phyloP scores from a whole-genome alignment of 2,113 vertebrate genomes.

The Sminthopsis crassicaudata region DNA sequence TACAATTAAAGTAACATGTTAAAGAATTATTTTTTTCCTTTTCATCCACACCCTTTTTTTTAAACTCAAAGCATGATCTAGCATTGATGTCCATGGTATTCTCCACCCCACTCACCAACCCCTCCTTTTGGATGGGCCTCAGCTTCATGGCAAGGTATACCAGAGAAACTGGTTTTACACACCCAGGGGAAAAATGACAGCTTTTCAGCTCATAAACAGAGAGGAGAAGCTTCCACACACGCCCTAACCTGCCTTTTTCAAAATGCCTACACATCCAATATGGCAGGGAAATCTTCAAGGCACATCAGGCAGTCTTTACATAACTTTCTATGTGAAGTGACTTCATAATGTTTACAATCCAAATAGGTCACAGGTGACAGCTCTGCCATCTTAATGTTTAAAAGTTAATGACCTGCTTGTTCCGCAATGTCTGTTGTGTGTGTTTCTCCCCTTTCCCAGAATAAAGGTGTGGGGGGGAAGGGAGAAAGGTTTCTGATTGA shows the following conservation, averaged over 20 bases:
- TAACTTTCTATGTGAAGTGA: conserved; percentile 29
- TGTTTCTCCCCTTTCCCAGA: not conserved
- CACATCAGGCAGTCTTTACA: conserved; percentile 39
- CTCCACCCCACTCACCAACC: not conserved
- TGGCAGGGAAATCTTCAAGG: conserved; percentile 53
- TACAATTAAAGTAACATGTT: not conserved
- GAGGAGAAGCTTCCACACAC: conserved; percentile 71
- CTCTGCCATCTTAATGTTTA: not conserved
- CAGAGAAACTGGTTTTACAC: conserved; percentile 86
- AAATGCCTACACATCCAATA: conserved; percentile 56
- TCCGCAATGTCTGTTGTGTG: not conserved
- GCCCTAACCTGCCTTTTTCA: conserved; percentile 80
- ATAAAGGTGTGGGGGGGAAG: not conserved
- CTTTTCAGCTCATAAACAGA: conserved; percentile 71
- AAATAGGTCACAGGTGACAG: not conserved
- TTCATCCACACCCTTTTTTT: conserved; percentile 51
- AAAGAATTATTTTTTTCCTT: not conserved
- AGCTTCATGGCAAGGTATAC: conserved; percentile 67
- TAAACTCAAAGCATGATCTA: conserved; percentile 46
- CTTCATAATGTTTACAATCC: not conserved
- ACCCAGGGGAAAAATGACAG: conserved; percentile 83
- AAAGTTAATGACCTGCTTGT: not conserved
- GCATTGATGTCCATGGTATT: conserved; percentile 28
- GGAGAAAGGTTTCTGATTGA: not conserved
- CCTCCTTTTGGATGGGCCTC: conserved; percentile 48